Conservation (phyloP, 2,888 invertebrate genomes). For the Ormyrus nitidulus region DNA sequence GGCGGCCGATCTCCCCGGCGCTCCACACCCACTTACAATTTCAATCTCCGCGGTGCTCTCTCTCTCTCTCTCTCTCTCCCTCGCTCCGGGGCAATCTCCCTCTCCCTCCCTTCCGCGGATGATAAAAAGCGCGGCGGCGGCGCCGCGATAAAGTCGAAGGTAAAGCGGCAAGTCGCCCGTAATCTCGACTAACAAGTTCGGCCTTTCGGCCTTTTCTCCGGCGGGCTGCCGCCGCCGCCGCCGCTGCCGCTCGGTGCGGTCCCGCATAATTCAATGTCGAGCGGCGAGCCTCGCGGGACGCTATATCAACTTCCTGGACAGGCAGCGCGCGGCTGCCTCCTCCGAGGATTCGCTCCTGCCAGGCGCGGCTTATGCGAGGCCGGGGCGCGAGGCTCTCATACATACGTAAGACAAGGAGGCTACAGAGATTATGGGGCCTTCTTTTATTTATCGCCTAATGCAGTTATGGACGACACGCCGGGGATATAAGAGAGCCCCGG, state of each 20-base stretch:
- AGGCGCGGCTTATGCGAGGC: neutral
- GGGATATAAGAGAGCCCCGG: conserved; percentile 57
- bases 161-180: conserved; percentile 43
- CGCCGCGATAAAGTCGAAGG: neutral
- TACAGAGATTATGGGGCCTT: conserved; percentile 65
- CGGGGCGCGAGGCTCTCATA: neutral
- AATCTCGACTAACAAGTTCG: conserved; percentile 69
- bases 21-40: conserved; percentile 11
- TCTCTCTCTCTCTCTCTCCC: neutral
- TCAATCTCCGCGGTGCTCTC: conserved; percentile 27
- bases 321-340: conserved; percentile 45
- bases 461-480: conserved; percentile 67
- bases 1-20: neutral
- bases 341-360: conserved; percentile 42
- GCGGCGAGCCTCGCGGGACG: conserved; percentile 67
- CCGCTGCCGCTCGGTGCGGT: neutral
- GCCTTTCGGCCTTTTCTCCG: conserved; percentile 60
- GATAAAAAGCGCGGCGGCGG: too few relatives aligned
- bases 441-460: conserved; percentile 69
- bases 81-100: neutral
- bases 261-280: conserved; percentile 71
- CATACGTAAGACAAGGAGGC: conserved; percentile 44
- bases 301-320: conserved; percentile 69
- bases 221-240: neutral
- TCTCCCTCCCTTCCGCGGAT: neutral